Evolutionary conservation across 2,113 vertebrate species (phyloP).

Genomic region (Thalassarche chlororhynchos): DNA sequence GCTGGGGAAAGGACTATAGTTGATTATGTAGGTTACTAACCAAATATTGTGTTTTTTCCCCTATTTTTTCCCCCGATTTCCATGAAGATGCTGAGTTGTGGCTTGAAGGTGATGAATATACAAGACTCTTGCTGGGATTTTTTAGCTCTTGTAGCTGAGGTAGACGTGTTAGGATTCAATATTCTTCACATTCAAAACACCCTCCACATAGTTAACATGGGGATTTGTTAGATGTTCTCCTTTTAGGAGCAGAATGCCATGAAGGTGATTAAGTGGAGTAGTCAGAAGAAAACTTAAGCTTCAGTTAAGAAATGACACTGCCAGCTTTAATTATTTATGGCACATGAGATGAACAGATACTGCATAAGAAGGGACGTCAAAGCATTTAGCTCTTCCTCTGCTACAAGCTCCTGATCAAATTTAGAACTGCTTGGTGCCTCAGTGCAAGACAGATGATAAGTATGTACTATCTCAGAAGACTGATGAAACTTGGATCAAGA

Average conservation of each 20-base stretch:
- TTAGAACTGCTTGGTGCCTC: neutral
- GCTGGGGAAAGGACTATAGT: neutral
- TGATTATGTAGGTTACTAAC: neutral
- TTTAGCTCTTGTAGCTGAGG: neutral
- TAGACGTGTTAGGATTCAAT: neutral
- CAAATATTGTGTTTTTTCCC: accelerated
- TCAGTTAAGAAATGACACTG: neutral
- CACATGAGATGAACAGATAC: neutral
- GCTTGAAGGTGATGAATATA: neutral
- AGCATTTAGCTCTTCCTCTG: neutral
- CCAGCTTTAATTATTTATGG: neutral
- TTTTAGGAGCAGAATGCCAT: neutral
- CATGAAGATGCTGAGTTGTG: neutral
- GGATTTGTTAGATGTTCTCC: neutral
- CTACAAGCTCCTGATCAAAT: neutral
- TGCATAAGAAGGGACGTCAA: neutral
- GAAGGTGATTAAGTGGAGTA: neutral
- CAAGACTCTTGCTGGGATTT: neutral
- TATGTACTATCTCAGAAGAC: neutral
- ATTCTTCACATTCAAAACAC: neutral
- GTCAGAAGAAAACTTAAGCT: neutral
- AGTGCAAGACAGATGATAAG: neutral
- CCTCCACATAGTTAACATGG: neutral
- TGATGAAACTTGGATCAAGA: neutral
- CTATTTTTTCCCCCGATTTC: neutral